Evolutionary conservation across 2,888 invertebrate genomes (phyloP).

Genomic region (Drosophila leonis): DNA sequence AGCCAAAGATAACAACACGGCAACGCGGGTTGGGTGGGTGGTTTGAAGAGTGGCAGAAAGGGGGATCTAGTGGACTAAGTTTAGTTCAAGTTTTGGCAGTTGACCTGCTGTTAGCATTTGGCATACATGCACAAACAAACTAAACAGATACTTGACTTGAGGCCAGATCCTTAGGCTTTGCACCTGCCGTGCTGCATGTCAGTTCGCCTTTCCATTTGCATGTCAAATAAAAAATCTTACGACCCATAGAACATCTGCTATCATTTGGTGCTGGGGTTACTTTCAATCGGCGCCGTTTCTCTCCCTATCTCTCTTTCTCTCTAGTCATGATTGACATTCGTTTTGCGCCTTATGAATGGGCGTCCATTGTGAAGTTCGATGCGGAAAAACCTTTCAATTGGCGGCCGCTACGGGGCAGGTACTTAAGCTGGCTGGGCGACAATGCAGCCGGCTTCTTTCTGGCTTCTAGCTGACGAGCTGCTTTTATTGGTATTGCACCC

Average conservation of each 20-base stretch:
- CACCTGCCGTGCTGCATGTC: conserved; percentile 71
- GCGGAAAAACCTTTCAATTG: conserved; percentile 45
- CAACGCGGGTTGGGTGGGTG: conserved; percentile 1
- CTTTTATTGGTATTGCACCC: conserved; percentile 73
- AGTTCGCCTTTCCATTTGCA: conserved; percentile 71
- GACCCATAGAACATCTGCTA: conserved; percentile 80
- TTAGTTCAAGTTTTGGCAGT: conserved; percentile 52
- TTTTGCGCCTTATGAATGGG: conserved; percentile 67
- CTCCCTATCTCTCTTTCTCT: background rate
- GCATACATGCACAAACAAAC: conserved; percentile 32
- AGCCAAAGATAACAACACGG: conserved; percentile 65
- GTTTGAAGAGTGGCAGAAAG: background rate
- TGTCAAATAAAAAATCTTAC: conserved; percentile 58
- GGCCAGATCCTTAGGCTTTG: conserved; percentile 56
- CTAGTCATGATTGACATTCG: conserved; percentile 79
- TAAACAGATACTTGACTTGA: conserved; percentile 55
- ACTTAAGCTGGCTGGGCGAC: conserved; percentile 69
- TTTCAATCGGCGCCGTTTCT: conserved; percentile 27
- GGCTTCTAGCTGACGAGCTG: conserved; percentile 27
- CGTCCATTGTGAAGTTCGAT: conserved; percentile 57
- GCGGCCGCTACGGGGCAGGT: conserved; percentile 63
- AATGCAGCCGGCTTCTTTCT: conserved; percentile 39
- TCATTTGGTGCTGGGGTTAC: conserved; percentile 69
- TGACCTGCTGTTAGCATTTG: conserved; percentile 80
- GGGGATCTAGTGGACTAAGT: conserved; percentile 2